These are phyloP conservation scores for Chloroceryle aenea DNA, from an alignment of 2,113 vertebrate genomes.

Conservation along the genomic window DNA sequence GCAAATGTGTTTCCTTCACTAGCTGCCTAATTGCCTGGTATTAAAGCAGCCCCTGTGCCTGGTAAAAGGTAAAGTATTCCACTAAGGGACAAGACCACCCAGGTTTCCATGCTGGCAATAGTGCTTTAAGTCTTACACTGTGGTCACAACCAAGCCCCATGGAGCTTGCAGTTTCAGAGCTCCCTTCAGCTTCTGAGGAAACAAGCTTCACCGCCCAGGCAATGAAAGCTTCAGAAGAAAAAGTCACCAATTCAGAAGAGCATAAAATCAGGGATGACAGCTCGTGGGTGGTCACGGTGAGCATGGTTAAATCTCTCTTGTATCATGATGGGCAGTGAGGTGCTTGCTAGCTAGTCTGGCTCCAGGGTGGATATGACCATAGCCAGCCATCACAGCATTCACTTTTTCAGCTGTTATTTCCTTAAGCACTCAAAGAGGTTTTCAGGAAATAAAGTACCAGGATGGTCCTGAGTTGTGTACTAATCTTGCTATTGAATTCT, in stretches of 20 bases:
- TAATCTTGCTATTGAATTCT: background rate
- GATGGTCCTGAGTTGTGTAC: background rate
- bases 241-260: background rate
- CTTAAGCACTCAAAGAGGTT: background rate
- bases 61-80: background rate
- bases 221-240: background rate
- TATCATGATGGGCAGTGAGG: background rate
- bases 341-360: background rate
- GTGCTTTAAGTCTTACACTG: background rate
- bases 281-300: background rate
- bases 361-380: background rate
- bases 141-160: background rate
- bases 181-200: background rate
- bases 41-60: background rate
- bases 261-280: background rate
- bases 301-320: background rate
- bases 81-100: background rate
- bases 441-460: background rate
- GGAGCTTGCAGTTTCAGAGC: background rate
- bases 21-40: background rate
- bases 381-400: background rate
- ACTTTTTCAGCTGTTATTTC: background rate
- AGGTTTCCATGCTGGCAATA: background rate
- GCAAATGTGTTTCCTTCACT: background rate
- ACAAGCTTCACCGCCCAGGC: background rate